Evolutionary conservation across 2,113 vertebrate genomes (phyloP).

Genomic region (Hemicordylus capensis): DNA sequence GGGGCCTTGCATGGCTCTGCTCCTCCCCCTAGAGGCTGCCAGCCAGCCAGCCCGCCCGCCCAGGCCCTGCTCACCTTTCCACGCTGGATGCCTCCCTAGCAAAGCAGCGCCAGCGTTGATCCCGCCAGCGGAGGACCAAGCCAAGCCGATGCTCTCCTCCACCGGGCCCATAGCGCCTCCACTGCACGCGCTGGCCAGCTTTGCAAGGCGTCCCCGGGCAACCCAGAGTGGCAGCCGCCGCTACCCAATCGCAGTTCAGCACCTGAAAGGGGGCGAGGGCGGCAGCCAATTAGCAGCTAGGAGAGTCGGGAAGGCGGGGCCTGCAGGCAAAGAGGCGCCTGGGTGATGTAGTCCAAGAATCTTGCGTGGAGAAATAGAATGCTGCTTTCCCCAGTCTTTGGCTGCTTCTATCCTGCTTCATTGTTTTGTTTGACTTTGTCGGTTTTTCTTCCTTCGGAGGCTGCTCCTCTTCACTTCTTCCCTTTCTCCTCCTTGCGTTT

Average conservation of each 20-base stretch:
- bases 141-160: constrained; percentile 49
- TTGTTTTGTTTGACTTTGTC: too few species aligned
- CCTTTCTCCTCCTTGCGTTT: background rate
- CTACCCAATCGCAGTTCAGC: background rate
- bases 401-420: too few species aligned
- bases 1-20: background rate
- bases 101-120: too few species aligned
- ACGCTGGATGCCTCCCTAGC: background rate
- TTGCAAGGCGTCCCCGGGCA: constrained; percentile 67
- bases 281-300: constrained; percentile 42
- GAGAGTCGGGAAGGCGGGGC: background rate
- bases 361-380: too few species aligned
- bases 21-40: background rate
- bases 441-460: background rate
- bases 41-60: background rate
- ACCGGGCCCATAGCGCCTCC: constrained; percentile 65
- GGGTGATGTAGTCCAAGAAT: constrained; percentile 53
- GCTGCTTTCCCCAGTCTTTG: too few species aligned
- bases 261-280: background rate
- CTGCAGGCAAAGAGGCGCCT: background rate
- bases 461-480: background rate
- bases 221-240: constrained; percentile 30
- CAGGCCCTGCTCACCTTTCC: background rate
- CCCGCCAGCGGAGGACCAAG: background rate
- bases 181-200: constrained; percentile 26